Percentiles rank a stretch among this genome's conserved stretches.
These are phyloP conservation scores for Tetragonisca angustula DNA, from an alignment of 2,888 invertebrate species.

Conservation along the genomic window DNA sequence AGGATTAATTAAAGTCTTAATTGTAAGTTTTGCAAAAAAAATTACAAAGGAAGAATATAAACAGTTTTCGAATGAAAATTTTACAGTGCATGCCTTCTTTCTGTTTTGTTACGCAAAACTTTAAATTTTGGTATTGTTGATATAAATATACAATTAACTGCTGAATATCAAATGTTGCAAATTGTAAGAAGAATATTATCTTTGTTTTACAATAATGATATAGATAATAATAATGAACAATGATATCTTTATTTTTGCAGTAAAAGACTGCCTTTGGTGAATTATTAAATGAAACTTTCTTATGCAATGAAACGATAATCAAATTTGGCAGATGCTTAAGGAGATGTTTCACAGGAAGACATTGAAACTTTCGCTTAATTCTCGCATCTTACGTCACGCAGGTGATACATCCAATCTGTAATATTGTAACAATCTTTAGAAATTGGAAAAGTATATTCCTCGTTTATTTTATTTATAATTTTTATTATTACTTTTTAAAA, in stretches of 20 bases:
- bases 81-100: too few species aligned
- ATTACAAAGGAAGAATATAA: background rate
- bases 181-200: background rate
- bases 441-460: background rate
- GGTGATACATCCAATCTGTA: background rate
- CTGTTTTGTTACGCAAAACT: background rate
- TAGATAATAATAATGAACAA: too few species aligned
- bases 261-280: too few species aligned
- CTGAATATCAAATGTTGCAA: background rate
- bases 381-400: conserved; percentile 4
- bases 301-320: conserved; percentile 3
- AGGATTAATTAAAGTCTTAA: conserved; percentile 1
- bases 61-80: background rate
- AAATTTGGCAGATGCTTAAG: background rate
- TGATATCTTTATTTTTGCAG: background rate
- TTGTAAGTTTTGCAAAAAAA: background rate
- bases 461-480: background rate
- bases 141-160: too few species aligned
- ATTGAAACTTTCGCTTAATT: conserved; percentile 28
- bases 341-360: background rate
- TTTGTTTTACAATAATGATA: too few species aligned
- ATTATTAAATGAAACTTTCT: background rate
- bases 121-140: background rate
- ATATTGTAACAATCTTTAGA: background rate
- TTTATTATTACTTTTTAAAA: background rate